Conservation (phyloP, 2,888 invertebrate genomes). For the Dione vanillae region DNA sequence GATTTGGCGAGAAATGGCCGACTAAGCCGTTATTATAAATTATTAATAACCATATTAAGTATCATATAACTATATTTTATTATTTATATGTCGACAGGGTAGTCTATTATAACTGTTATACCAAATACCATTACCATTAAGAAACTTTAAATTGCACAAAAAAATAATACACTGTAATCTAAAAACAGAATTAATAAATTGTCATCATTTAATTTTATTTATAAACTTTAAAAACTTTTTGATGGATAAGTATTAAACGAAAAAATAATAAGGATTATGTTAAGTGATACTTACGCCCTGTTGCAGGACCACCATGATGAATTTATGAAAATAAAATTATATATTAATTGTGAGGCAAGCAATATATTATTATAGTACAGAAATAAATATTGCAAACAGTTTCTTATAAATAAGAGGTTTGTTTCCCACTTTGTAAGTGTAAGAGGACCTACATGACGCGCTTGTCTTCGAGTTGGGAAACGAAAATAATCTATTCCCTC, state of each 20-base stretch:
- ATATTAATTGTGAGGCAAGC: not conserved
- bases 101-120: too few species aligned
- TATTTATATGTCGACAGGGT: too few species aligned
- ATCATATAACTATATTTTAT: not conserved
- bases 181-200: not conserved
- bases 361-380: not conserved
- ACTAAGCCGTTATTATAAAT: constrained; percentile 9
- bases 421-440: too few species aligned
- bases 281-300: constrained; percentile 50
- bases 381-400: not conserved
- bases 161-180: too few species aligned
- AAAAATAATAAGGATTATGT: not conserved
- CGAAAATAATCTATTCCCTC: too few species aligned
- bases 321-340: constrained; percentile 41
- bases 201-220: constrained; percentile 24
- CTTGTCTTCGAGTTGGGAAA: too few species aligned
- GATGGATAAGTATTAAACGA: not conserved
- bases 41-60: not conserved
- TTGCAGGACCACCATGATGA: constrained; percentile 4
- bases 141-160: too few species aligned
- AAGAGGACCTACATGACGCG: too few species aligned
- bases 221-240: too few species aligned
- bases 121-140: too few species aligned
- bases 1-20: constrained; percentile 36
- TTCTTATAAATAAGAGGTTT: too few species aligned